phyloP scores from a whole-genome alignment of 2,113 vertebrate species.

The Cebus imitator region DNA sequence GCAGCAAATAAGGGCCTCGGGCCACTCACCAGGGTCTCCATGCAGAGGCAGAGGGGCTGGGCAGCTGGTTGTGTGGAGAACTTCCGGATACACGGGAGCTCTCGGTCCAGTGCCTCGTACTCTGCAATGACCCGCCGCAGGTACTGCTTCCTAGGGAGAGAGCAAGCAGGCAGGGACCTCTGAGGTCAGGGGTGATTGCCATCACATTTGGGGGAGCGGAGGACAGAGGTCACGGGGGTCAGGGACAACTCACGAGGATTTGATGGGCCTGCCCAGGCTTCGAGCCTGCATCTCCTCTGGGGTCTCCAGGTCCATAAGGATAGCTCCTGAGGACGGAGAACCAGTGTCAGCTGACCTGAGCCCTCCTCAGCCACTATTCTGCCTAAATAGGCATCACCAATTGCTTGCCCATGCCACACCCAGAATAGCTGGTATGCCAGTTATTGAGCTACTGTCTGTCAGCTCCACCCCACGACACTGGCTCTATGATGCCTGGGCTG shows the following conservation, averaged over 20 bases:
- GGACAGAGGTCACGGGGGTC: neutral
- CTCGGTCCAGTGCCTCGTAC: slow-evolving; percentile 76
- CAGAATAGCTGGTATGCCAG: neutral
- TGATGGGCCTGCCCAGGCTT: slow-evolving; percentile 44
- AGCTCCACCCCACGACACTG: neutral
- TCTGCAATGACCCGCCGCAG: slow-evolving; percentile 76
- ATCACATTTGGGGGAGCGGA: neutral
- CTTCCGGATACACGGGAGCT: slow-evolving; percentile 78
- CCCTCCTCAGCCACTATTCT: neutral
- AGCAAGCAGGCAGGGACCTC: neutral
- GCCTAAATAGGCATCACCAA: neutral
- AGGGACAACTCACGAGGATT: slow-evolving; percentile 69
- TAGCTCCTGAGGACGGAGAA: slow-evolving; percentile 29
- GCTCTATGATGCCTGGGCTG: neutral
- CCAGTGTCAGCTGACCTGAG: neutral
- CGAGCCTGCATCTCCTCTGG: neutral
- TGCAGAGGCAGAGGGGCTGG: slow-evolving; percentile 79
- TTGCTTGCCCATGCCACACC: neutral
- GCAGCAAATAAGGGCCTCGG: neutral
- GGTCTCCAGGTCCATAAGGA: slow-evolving; percentile 25
- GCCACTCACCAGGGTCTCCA: slow-evolving; percentile 77
- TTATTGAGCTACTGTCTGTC: neutral
- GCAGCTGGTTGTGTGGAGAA: slow-evolving; percentile 53
- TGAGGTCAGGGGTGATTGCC: neutral
- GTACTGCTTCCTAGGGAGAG: slow-evolving; percentile 71